Evolutionary conservation across 2,888 invertebrate genomes (phyloP).

Genomic region (Drosophila parthenogenetica): DNA sequence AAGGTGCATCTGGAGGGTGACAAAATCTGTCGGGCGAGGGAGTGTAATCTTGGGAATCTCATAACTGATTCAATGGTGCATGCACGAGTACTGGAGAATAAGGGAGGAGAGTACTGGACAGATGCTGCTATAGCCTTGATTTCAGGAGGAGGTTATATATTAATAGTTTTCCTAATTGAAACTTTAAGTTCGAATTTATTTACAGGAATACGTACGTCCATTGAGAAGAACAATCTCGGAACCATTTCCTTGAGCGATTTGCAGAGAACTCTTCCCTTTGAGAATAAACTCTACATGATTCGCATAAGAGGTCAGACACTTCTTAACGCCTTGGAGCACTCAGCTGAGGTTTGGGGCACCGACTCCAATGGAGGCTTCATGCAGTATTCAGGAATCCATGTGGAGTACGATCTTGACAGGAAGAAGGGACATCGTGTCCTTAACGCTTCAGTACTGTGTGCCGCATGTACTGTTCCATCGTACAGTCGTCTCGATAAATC

Average conservation of each 20-base stretch:
- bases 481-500: slow-evolving; percentile 87
- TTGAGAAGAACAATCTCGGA: slow-evolving; percentile 86
- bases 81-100: slow-evolving; percentile 84
- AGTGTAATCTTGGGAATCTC: slow-evolving; percentile 95
- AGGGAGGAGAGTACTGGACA: slow-evolving; percentile 88
- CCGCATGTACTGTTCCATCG: slow-evolving; percentile 87
- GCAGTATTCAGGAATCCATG: slow-evolving; percentile 92
- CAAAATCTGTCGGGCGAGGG: slow-evolving; percentile 88
- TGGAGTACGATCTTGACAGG: slow-evolving; percentile 89
- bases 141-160: slow-evolving; percentile 89
- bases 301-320: slow-evolving; percentile 89
- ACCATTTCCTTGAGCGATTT: slow-evolving; percentile 90
- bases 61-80: slow-evolving; percentile 91
- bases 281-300: slow-evolving; percentile 88
- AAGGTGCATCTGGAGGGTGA: slow-evolving; percentile 90
- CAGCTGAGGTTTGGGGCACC: slow-evolving; percentile 86
- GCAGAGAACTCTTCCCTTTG: slow-evolving; percentile 91
- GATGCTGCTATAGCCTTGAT: slow-evolving; percentile 91
- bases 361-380: slow-evolving; percentile 90
- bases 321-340: slow-evolving; percentile 88
- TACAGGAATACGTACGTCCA: slow-evolving; percentile 88
- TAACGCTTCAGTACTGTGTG: slow-evolving; percentile 88
- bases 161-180: no score
- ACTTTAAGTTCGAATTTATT: background rate
- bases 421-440: slow-evolving; percentile 88